A percentile compares a stretch with the other conserved stretches of the same genome.
Evolutionary conservation across 2,113 vertebrate species (phyloP).

Genomic region (Perccottus glenii): DNA sequence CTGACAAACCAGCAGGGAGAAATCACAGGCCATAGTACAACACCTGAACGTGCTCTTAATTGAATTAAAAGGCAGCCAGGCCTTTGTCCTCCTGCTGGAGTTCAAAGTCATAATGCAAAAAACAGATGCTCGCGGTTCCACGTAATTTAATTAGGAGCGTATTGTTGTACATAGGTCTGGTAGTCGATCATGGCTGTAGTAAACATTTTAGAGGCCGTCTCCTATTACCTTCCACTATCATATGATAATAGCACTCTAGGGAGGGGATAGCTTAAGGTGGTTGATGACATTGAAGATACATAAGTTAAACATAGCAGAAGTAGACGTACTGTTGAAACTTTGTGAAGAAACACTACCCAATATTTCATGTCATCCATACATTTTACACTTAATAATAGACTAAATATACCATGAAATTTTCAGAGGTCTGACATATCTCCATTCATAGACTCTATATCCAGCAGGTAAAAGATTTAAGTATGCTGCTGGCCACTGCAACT

Average conservation of each 20-base stretch:
- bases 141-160: slow-evolving; percentile 72
- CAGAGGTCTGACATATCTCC: background rate
- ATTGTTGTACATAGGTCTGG: slow-evolving; percentile 43
- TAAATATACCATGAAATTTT: slow-evolving; percentile 36
- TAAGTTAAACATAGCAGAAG: background rate
- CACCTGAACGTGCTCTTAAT: slow-evolving; percentile 45
- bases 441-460: slow-evolving; percentile 12
- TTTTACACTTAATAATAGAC: background rate
- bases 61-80: slow-evolving; percentile 59
- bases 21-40: slow-evolving; percentile 39
- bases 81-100: slow-evolving; percentile 25
- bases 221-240: slow-evolving; percentile 43
- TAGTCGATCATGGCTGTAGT: slow-evolving; percentile 49
- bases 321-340: background rate
- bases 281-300: slow-evolving; percentile 11
- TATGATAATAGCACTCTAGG: slow-evolving; percentile 10
- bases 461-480: slow-evolving; percentile 49
- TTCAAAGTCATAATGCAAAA: slow-evolving; percentile 63
- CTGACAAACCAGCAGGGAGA: slow-evolving; percentile 56
- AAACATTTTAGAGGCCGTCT: slow-evolving; percentile 30
- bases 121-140: slow-evolving; percentile 69
- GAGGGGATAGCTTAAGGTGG: slow-evolving; percentile 2
- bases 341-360: background rate
- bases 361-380: background rate
- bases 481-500: background rate